Conservation (phyloP, 2,113 vertebrate genomes). For the Macquaria australasica region DNA sequence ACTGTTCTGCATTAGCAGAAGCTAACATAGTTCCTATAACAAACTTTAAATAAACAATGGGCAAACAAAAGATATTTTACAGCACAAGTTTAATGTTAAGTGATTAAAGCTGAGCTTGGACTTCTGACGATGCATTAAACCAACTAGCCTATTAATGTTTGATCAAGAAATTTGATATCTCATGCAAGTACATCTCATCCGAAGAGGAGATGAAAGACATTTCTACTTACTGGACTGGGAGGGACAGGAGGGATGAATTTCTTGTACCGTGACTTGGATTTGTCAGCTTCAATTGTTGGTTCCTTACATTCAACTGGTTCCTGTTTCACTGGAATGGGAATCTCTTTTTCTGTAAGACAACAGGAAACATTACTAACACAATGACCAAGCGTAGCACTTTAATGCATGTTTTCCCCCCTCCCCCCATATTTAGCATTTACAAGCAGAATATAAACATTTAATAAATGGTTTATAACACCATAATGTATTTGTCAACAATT, state of each 20-base stretch:
- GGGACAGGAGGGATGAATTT: slow-evolving; percentile 83
- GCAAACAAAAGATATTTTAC: background rate
- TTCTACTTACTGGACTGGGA: slow-evolving; percentile 83
- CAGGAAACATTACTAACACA: slow-evolving; percentile 4
- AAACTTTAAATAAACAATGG: background rate
- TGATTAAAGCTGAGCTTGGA: background rate
- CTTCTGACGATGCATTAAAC: background rate
- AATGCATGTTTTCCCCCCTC: background rate
- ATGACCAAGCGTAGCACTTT: background rate
- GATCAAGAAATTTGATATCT: background rate
- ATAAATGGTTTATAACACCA: background rate
- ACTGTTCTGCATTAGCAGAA: background rate
- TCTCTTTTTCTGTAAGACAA: slow-evolving; percentile 86
- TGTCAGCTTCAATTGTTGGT: slow-evolving; percentile 84
- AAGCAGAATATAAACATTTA: background rate
- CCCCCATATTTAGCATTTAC: background rate
- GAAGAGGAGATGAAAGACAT: background rate
- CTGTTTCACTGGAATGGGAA: slow-evolving; percentile 83
- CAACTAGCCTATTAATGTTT: background rate
- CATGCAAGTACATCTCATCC: background rate
- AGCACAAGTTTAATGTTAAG: background rate
- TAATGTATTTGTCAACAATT: background rate
- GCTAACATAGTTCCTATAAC: background rate
- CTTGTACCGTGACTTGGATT: slow-evolving; percentile 89
- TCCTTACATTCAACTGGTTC: slow-evolving; percentile 88